phyloP scores from a whole-genome alignment of 2,113 vertebrate genomes.

The Nerophis lumbriciformis region DNA sequence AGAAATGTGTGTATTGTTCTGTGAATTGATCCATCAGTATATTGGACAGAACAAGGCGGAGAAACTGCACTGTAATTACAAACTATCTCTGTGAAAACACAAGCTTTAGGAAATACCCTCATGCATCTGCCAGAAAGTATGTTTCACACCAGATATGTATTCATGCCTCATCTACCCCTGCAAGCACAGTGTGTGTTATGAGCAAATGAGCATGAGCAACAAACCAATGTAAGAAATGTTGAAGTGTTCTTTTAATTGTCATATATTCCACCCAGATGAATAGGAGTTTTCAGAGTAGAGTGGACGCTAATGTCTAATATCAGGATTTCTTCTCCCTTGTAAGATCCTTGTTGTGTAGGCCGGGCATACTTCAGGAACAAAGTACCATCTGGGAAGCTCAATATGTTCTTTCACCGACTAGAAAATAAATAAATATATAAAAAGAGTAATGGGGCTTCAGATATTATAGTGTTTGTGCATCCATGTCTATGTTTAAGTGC shows the following conservation, averaged over 20 bases:
- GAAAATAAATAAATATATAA: conserved; percentile 13
- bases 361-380: not conserved
- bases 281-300: not conserved
- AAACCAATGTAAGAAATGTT: not conserved
- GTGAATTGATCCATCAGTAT: conserved; percentile 30
- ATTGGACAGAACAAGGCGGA: conserved; percentile 15
- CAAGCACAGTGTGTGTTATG: not conserved
- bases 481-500: conserved; percentile 7
- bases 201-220: not conserved
- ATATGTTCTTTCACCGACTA: conserved; percentile 3
- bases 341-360: not conserved
- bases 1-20: conserved; percentile 39
- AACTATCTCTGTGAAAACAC: conserved; percentile 25
- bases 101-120: conserved; percentile 21
- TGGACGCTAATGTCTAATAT: not conserved
- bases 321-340: not conserved
- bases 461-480: conserved; percentile 10
- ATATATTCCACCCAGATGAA: not conserved
- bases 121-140: conserved; percentile 12
- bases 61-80: conserved; percentile 33
- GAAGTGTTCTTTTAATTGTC: not conserved
- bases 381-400: conserved; percentile 2
- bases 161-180: conserved; percentile 8
- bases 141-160: conserved; percentile 16
- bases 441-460: conserved; percentile 7